Conservation (phyloP, 2,797 vertebrate genomes). For the Helicolenus hilgendorfi region DNA sequence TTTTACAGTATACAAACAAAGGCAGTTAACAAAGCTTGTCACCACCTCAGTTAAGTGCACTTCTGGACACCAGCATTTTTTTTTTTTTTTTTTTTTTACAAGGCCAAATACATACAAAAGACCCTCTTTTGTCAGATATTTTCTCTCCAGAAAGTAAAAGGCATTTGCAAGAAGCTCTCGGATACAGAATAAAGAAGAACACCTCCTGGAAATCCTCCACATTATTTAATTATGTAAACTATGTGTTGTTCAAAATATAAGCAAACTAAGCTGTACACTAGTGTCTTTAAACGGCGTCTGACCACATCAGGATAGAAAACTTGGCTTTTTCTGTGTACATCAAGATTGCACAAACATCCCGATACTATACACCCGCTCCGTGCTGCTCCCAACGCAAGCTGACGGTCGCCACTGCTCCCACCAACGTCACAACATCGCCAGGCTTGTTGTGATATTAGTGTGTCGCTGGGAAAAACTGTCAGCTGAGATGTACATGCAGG, state of each 20-base stretch:
- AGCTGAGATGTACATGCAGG: conserved; percentile 23
- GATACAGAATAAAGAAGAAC: conserved; percentile 56
- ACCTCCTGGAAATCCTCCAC: conserved; percentile 60
- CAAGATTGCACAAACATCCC: conserved; percentile 81
- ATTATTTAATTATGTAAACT: conserved; percentile 75
- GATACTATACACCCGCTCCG: conserved; percentile 42
- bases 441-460: conserved; percentile 9
- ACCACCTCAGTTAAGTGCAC: conserved; percentile 73
- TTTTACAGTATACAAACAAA: conserved; percentile 71
- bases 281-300: conserved; percentile 73
- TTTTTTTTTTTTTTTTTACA: conserved; percentile 22
- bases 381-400: conserved; percentile 25
- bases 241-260: conserved; percentile 56
- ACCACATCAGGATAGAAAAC: conserved; percentile 63
- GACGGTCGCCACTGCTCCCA: conserved; percentile 18
- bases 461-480: conserved; percentile 23
- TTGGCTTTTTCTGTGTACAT: conserved; percentile 56
- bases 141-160: conserved; percentile 53
- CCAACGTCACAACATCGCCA: conserved; percentile 1
- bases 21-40: conserved; percentile 47
- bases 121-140: conserved; percentile 54
- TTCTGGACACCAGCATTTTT: conserved; percentile 56
- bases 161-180: conserved; percentile 58
- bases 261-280: conserved; percentile 86
- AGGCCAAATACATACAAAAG: conserved; percentile 52